phyloP scores from a whole-genome alignment of 2,888 invertebrate genomes.

The Megamerina dolium region DNA sequence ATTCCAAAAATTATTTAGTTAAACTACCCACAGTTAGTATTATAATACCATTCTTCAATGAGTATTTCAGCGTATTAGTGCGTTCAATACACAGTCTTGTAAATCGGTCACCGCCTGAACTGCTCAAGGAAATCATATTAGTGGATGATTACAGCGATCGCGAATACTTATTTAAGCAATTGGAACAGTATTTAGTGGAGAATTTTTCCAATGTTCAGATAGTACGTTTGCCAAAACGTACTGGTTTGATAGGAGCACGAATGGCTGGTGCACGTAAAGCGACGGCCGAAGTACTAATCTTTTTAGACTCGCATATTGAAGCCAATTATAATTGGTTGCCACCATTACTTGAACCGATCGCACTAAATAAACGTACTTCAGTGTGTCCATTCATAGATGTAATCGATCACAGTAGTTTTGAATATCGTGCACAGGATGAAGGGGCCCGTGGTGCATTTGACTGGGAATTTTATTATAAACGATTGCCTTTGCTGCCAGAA shows the following conservation, averaged over 20 bases:
- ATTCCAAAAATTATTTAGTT: conserved; percentile 33
- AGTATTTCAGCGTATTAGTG: conserved; percentile 83
- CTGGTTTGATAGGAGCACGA: conserved; percentile 83
- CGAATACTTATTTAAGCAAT: conserved; percentile 61
- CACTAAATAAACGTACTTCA: conserved; percentile 73
- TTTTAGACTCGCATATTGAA: conserved; percentile 88
- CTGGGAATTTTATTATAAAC: conserved; percentile 96
- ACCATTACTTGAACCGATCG: conserved; percentile 86
- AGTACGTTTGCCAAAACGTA: conserved; percentile 64
- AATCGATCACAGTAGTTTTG: conserved; percentile 84
- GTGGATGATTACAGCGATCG: conserved; percentile 85
- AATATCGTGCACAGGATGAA: conserved; percentile 90
- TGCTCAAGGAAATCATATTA: conserved; percentile 83
- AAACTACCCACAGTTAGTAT: conserved; percentile 71
- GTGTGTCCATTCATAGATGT: conserved; percentile 98
- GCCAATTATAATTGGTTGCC: conserved; percentile 91
- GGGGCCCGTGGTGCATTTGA: conserved; percentile 93
- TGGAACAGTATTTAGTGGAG: conserved; percentile 69
- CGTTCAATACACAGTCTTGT: conserved; percentile 75
- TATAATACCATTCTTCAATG: conserved; percentile 90
- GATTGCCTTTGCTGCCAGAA: conserved; percentile 63
- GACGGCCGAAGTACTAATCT: conserved; percentile 73
- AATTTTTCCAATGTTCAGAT: conserved; percentile 72
- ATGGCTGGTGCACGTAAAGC: conserved; percentile 77
- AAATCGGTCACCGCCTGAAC: conserved; percentile 71